Conservation (phyloP, 2,113 vertebrate genomes). For the Phrynosoma platyrhinos region DNA sequence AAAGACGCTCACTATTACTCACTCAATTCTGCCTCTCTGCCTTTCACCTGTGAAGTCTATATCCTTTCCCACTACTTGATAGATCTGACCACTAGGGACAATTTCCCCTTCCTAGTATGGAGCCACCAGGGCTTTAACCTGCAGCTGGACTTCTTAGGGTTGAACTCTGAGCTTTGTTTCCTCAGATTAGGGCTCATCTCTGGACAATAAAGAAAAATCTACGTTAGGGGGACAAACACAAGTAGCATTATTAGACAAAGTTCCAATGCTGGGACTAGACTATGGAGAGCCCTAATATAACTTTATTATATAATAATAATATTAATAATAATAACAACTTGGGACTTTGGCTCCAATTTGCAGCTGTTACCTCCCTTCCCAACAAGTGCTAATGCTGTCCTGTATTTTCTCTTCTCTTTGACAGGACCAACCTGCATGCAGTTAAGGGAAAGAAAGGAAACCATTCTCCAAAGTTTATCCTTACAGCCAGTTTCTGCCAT, state of each 20-base stretch:
- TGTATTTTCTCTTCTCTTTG: background rate
- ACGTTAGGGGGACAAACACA: background rate
- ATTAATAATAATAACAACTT: too few relatives aligned
- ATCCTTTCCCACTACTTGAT: background rate
- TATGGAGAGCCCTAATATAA: background rate
- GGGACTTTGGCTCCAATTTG: too few relatives aligned
- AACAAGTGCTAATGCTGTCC: background rate
- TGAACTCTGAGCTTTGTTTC: too few relatives aligned
- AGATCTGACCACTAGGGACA: background rate
- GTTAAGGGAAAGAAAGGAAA: background rate
- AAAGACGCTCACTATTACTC: too few relatives aligned
- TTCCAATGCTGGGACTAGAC: background rate
- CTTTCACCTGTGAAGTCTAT: too few relatives aligned
- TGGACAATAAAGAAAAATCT: too few relatives aligned
- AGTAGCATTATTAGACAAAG: background rate
- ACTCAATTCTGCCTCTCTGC: too few relatives aligned
- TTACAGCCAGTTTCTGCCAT: slow-evolving; percentile 29
- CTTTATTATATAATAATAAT: too few relatives aligned
- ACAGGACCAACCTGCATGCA: background rate
- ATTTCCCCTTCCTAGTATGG: too few relatives aligned
- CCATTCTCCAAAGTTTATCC: background rate
- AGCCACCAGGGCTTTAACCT: background rate
- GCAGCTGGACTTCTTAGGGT: too few relatives aligned
- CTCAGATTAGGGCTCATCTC: too few relatives aligned
- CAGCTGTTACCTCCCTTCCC: background rate